Base-by-base conservation (phyloP, 92 coral and sea anemone species). In the Bergia puertoricense region DNA sequence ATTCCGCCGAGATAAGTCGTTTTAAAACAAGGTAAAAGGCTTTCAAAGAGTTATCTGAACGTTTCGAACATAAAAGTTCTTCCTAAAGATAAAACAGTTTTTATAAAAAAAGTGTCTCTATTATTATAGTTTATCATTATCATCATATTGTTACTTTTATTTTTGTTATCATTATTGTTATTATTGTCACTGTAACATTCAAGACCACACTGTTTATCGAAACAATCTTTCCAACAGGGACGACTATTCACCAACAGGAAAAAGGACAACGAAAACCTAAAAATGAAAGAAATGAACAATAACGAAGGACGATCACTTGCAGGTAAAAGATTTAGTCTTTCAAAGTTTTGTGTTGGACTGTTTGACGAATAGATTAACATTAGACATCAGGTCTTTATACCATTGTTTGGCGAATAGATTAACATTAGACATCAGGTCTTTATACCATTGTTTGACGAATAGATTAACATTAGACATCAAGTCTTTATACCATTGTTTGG, bases 211-310 rank as follows among this genome's bases (percentile, higher is more conserved):
- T 57, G 1, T 57, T 62, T 18, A 62, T 62, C 6, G 69, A 62
- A 23, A 5, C 30, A 22, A 62, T 8, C 86, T 39, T 65, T 82
- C 65, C 78, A 68, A 84, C 45, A 84, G 87, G 87, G 44, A 7
- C 87, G 87, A 36, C 67, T 84, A 22, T 84, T 84, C 30, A 84
- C 59, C 66, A 84, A 36, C 20, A 84, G 43, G 22, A 74, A 71
- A 23, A 84, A 84, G 44, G 46, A 71, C 38, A 43, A 23, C 13
- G 87, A 45, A 15, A 69, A 48, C 38, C 13, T 39, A 69, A 68
- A 44, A 36, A 44, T n/a, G 68, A 71, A 48, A 48, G 56, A 69
- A 71, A 46, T 84, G 43, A 84, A 82, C 57, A 44, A 20, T 30
- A 82, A 71, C 65, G 79, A 84, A 38, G 67, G 78, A 38, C 62